A percentile compares a stretch with the other conserved stretches of the same genome.
phyloP scores from a whole-genome alignment of 2,797 vertebrate genomes.

The Alauda arvensis region DNA sequence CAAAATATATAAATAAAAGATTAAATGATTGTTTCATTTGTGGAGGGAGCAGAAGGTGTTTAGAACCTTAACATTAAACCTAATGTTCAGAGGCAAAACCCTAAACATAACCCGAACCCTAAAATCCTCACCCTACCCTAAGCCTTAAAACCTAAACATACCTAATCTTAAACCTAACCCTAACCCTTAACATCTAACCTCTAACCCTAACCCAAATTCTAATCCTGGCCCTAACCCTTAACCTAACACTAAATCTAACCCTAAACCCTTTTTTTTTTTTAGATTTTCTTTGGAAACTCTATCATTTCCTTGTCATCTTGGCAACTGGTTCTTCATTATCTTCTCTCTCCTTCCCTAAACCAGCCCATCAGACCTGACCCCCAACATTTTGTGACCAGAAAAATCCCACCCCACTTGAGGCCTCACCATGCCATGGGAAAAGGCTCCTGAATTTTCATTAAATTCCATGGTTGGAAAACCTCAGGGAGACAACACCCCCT shows the following conservation, averaged over 20 bases:
- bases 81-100: neutral
- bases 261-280: neutral
- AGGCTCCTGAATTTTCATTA: neutral
- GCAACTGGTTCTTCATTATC: neutral
- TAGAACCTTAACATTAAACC: neutral
- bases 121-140: neutral
- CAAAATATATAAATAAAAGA: neutral
- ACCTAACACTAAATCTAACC: too few species aligned
- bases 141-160: too few species aligned
- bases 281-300: neutral
- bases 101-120: neutral
- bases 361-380: neutral
- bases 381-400: neutral
- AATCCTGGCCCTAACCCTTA: neutral
- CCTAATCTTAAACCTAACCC: neutral
- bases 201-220: neutral
- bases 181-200: too few species aligned
- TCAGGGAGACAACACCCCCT: neutral
- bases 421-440: neutral
- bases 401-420: neutral
- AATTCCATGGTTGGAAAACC: neutral
- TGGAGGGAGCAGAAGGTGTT: neutral
- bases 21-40: neutral
- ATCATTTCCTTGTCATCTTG: neutral
- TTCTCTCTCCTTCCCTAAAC: neutral